Conservation (phyloP, 2,888 invertebrate species). For the Mythimna impura region DNA sequence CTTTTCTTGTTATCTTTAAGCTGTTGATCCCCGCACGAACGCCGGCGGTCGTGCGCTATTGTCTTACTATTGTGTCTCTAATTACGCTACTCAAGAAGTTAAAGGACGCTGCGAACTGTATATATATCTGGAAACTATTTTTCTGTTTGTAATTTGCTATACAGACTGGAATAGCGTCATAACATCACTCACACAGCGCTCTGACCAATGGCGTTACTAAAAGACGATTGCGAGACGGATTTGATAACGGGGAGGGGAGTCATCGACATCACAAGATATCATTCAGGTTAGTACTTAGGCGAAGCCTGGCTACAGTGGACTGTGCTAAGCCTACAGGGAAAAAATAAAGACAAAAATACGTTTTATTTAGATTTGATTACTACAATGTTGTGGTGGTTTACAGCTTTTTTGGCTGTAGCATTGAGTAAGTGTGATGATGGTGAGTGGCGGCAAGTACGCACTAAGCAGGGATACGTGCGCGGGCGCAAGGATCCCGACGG, state of each 20-base stretch:
- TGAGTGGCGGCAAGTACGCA: constrained; percentile 63
- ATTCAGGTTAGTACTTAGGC: constrained; percentile 3
- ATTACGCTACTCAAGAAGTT: too few species aligned
- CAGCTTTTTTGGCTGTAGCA: constrained; percentile 16
- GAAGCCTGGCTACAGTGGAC: not conserved
- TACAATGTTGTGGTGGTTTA: constrained; percentile 33
- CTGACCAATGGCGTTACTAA: constrained; percentile 14
- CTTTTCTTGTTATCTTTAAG: not conserved
- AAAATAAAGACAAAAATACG: not conserved
- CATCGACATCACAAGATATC: not conserved
- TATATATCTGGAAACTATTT: not conserved
- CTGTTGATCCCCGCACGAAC: too few species aligned
- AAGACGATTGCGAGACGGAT: not conserved
- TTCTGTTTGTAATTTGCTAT: not conserved
- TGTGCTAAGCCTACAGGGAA: not conserved
- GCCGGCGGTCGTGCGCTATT: too few species aligned
- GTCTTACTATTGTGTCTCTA: too few species aligned
- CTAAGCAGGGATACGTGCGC: constrained; percentile 70
- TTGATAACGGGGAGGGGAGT: not conserved
- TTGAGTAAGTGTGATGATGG: constrained; percentile 39
- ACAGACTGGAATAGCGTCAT: not conserved
- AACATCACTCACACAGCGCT: too few species aligned
- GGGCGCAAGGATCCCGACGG: constrained; percentile 69
- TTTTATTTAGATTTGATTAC: not conserved
- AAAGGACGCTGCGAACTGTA: not conserved